phyloP scores from a whole-genome alignment of 2,888 invertebrate species.

The Polyommatus iphigenia region DNA sequence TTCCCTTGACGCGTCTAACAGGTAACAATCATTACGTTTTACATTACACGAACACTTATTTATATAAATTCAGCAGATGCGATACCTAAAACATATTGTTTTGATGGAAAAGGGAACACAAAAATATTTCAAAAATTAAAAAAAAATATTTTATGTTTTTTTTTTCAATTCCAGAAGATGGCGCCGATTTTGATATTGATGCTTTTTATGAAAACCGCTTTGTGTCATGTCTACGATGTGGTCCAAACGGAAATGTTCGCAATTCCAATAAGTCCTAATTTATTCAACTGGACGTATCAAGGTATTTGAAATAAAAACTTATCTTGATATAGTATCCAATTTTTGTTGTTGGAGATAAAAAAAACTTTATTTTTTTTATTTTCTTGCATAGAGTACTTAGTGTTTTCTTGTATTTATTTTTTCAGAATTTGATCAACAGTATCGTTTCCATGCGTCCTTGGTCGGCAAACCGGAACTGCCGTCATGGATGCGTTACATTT shows the following conservation, averaged over 20 bases:
- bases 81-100: constrained; percentile 22
- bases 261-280: constrained; percentile 86
- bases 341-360: too few relatives aligned
- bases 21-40: constrained; percentile 33
- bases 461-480: constrained; percentile 91
- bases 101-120: background rate
- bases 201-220: constrained; percentile 44
- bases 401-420: constrained; percentile 36
- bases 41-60: background rate
- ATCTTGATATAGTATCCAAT: too few relatives aligned
- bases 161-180: constrained; percentile 44
- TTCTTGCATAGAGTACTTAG: background rate
- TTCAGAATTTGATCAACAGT: constrained; percentile 81
- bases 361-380: background rate
- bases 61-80: background rate
- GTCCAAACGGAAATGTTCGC: constrained; percentile 88
- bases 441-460: constrained; percentile 87
- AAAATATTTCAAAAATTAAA: background rate
- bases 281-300: constrained; percentile 90
- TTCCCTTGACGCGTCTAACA: constrained; percentile 37
- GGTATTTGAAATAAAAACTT: constrained; percentile 57
- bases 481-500: constrained; percentile 91
- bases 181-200: constrained; percentile 44
- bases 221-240: constrained; percentile 71
- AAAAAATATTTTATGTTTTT: constrained; percentile 33